These are phyloP conservation scores for Malurus alboscapulatus DNA, from an alignment of 2,113 vertebrate genomes.

Conservation along the genomic window DNA sequence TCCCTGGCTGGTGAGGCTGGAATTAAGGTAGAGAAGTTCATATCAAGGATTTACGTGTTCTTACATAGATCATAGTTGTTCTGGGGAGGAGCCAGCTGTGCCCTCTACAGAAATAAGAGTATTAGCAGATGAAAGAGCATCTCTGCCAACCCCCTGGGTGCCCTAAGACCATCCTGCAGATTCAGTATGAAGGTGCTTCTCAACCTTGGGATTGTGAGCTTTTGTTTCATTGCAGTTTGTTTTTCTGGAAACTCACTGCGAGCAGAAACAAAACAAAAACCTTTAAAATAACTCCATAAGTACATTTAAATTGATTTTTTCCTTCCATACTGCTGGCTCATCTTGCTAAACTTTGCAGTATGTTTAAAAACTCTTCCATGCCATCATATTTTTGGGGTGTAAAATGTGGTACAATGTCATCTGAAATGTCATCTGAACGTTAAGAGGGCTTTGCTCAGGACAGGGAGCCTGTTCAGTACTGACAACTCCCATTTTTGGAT, in stretches of 20 bases:
- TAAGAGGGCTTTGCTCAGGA: background rate
- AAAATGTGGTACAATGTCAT: background rate
- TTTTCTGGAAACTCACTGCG: background rate
- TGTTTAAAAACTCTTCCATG: background rate
- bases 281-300: background rate
- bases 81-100: background rate
- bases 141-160: background rate
- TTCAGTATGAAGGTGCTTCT: background rate
- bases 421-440: background rate
- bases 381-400: rapidly evolving
- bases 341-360: background rate
- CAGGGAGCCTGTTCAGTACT: background rate
- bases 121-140: background rate
- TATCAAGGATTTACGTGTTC: rapidly evolving
- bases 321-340: background rate
- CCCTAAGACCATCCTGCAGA: background rate
- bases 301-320: background rate
- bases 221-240: background rate
- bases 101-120: background rate
- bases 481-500: background rate
- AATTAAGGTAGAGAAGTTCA: background rate
- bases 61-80: background rate
- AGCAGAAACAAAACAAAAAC: background rate
- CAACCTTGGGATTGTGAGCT: background rate
- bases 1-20: background rate